Evolutionary conservation across 2,113 vertebrate species (phyloP).

Genomic region (Brachyhypopomus occidentalis): DNA sequence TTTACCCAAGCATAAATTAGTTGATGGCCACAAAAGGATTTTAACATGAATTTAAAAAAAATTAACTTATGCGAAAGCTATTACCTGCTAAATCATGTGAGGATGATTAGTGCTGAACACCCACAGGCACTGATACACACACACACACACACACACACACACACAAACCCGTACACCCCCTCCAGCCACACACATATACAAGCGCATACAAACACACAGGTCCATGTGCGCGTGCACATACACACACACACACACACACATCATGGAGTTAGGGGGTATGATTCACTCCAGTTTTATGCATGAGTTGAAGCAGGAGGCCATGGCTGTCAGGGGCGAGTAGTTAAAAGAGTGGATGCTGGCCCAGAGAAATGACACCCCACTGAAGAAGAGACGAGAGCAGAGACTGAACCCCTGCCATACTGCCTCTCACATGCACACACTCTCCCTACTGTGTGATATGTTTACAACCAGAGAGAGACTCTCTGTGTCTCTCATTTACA

Average conservation of each 20-base stretch:
- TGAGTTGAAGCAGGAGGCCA: conserved; percentile 40
- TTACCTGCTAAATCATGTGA: conserved; percentile 57
- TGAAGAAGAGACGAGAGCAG: conserved; percentile 27
- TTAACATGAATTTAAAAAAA: conserved; percentile 48
- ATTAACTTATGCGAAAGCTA: conserved; percentile 52
- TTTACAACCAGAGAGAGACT: conserved; percentile 34
- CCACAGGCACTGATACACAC: conserved; percentile 19
- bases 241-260: neutral
- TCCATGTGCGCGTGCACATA: conserved; percentile 10
- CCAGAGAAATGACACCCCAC: conserved; percentile 37
- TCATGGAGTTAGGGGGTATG: neutral
- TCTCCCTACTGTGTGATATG: conserved; percentile 7
- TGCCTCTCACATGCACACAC: conserved; percentile 38
- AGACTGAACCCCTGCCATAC: conserved; percentile 32
- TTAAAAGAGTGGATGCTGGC: conserved; percentile 3
- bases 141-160: neutral
- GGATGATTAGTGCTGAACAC: conserved; percentile 33
- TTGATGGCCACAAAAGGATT: conserved; percentile 55
- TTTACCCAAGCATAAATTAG: conserved; percentile 59
- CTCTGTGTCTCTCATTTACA: neutral
- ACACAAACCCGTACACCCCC: neutral
- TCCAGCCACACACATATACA: neutral
- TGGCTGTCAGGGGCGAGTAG: conserved; percentile 9
- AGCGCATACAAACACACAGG: conserved; percentile 23
- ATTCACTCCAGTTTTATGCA: conserved; percentile 46